Conservation (phyloP, 2,797 vertebrate genomes). For the Sebastes oblongus region DNA sequence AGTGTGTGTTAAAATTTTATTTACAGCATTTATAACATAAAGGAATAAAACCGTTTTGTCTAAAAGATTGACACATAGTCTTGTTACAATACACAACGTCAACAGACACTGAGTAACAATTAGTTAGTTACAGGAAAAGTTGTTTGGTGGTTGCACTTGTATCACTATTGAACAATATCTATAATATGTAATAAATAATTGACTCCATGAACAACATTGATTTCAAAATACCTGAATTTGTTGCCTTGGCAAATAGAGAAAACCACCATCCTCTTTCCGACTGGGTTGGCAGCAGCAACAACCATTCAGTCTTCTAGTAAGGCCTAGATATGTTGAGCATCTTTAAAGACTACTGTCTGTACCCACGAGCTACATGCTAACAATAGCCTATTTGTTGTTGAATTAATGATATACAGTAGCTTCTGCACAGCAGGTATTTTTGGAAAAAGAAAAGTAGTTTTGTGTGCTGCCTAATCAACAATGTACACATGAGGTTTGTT, state of each 20-base stretch:
- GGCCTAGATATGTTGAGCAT: background rate
- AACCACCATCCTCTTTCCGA: background rate
- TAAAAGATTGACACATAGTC: background rate
- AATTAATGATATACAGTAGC: background rate
- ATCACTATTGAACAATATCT: background rate
- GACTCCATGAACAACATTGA: background rate
- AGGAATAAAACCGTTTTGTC: background rate
- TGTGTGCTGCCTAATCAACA: slow-evolving; percentile 1
- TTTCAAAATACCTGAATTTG: background rate
- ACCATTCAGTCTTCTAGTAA: background rate
- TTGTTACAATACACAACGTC: background rate
- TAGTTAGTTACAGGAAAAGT: background rate
- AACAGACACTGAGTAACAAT: background rate
- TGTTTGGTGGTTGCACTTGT: background rate
- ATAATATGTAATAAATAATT: background rate
- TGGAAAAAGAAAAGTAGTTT: background rate
- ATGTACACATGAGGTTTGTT: slow-evolving; percentile 5
- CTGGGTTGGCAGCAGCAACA: background rate
- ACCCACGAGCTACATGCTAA: background rate
- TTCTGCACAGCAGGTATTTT: slow-evolving; percentile 4
- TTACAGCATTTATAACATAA: background rate
- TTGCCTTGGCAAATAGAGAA: background rate
- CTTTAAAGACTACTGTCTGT: background rate
- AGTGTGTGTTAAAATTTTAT: background rate
- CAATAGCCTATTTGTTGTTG: background rate